A percentile compares a stretch with the other conserved stretches of the same genome.
phyloP scores from a whole-genome alignment of 1,140 invertebrate genomes.

The Temnothorax longispinosus region DNA sequence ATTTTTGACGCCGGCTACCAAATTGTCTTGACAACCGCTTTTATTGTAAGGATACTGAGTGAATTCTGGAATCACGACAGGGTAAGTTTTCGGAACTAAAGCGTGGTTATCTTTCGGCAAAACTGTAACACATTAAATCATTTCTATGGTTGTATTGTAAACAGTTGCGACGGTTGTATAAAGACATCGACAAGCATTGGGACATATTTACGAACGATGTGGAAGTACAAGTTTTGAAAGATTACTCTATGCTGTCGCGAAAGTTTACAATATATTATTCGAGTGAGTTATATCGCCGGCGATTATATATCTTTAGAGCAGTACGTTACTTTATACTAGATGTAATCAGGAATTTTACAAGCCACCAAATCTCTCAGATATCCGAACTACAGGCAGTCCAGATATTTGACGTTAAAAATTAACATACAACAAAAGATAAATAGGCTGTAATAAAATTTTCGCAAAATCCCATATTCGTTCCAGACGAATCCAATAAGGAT shows the following conservation, averaged over 20 bases:
- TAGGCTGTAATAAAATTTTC: not conserved
- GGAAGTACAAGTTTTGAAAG: not conserved
- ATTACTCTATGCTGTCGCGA: not conserved
- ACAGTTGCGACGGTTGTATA: not conserved
- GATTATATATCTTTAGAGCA: too few relatives aligned
- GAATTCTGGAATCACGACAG: not conserved
- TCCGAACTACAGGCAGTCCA: too few relatives aligned
- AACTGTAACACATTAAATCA: too few relatives aligned
- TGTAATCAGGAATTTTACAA: too few relatives aligned
- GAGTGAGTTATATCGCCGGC: not conserved
- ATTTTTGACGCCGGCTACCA: not conserved
- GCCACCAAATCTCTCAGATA: too few relatives aligned
- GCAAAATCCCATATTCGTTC: too few relatives aligned
- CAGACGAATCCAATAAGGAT: too few relatives aligned
- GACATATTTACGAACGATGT: slow-evolving; percentile 28
- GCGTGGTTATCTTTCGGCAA: too few relatives aligned
- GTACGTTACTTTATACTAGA: too few relatives aligned
- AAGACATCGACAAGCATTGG: slow-evolving; percentile 3
- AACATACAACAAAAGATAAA: not conserved
- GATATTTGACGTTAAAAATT: not conserved
- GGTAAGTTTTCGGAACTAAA: too few relatives aligned
- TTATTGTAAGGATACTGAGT: not conserved
- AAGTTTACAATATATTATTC: not conserved
- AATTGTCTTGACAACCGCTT: not conserved
- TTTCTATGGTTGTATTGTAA: not conserved